These are phyloP conservation scores for Peribatodes rhomboidaria DNA, from an alignment of 2,888 invertebrate species.

Conservation along the genomic window DNA sequence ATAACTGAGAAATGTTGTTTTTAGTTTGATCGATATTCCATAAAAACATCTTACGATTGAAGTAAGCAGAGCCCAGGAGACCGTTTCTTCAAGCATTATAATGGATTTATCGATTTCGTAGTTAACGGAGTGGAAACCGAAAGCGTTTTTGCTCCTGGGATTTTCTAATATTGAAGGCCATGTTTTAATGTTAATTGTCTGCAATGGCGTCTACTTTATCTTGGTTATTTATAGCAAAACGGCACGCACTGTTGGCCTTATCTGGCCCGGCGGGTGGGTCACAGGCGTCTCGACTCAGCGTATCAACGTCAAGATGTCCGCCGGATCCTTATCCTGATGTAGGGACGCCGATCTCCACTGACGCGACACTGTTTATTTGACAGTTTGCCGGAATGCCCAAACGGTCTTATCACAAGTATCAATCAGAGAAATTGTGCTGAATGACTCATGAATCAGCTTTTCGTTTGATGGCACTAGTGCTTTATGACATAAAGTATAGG, in stretches of 20 bases:
- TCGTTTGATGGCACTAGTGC: not conserved
- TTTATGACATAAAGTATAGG: not conserved
- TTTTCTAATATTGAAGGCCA: constrained; percentile 50
- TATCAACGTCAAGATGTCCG: constrained; percentile 60
- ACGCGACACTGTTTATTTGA: constrained; percentile 37
- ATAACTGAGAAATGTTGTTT: not conserved
- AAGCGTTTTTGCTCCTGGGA: constrained; percentile 47
- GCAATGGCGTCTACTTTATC: constrained; percentile 55
- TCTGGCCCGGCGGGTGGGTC: constrained; percentile 54
- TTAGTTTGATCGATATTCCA: not conserved
- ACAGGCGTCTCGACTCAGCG: constrained; percentile 47
- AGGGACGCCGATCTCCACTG: constrained; percentile 38
- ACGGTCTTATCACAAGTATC: constrained; percentile 32
- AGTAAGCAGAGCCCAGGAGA: not conserved
- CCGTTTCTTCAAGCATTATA: constrained; percentile 2
- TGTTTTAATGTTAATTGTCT: constrained; percentile 60
- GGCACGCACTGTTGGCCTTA: constrained; percentile 63
- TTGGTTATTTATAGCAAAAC: constrained; percentile 62
- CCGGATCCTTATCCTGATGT: constrained; percentile 46
- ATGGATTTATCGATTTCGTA: constrained; percentile 26
- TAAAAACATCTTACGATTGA: not conserved
- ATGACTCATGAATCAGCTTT: not conserved
- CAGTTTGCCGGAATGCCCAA: constrained; percentile 35
- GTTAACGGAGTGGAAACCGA: constrained; percentile 47
- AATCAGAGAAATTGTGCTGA: constrained; percentile 32